A percentile compares a stretch with the other conserved stretches of the same genome.
These are phyloP conservation scores for Nineta flava DNA, from an alignment of 2,888 invertebrate genomes.

Conservation along the genomic window DNA sequence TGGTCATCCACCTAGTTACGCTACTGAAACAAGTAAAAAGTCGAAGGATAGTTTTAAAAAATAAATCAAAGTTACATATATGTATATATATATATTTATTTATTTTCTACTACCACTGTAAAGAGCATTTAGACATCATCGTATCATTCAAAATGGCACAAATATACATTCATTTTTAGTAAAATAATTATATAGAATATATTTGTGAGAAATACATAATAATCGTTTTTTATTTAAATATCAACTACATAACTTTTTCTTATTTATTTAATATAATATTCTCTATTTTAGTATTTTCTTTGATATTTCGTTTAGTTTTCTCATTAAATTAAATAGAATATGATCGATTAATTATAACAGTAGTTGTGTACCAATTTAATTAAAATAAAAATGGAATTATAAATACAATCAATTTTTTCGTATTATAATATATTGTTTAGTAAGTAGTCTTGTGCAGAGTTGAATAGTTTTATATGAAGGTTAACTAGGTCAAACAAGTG, in stretches of 20 bases:
- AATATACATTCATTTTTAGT: not conserved
- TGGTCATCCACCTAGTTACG: too few relatives aligned
- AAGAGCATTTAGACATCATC: not conserved
- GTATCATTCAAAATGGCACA: conserved; percentile 1
- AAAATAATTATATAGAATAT: not conserved
- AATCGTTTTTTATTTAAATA: not conserved
- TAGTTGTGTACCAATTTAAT: too few relatives aligned
- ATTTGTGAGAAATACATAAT: not conserved
- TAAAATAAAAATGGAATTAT: too few relatives aligned
- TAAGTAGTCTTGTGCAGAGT: too few relatives aligned
- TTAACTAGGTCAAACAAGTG: too few relatives aligned
- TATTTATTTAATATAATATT: not conserved
- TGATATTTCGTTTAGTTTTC: not conserved
- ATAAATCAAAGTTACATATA: not conserved
- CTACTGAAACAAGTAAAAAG: too few relatives aligned
- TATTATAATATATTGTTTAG: too few relatives aligned
- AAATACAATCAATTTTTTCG: too few relatives aligned
- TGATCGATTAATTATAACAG: too few relatives aligned
- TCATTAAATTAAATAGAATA: too few relatives aligned
- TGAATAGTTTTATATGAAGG: too few relatives aligned
- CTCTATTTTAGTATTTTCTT: not conserved
- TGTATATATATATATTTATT: not conserved
- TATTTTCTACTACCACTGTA: conserved; percentile 1
- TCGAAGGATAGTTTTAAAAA: not conserved
- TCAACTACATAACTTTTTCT: too few relatives aligned